These are phyloP conservation scores for Dasyurus viverrinus DNA, from an alignment of 2,113 vertebrate genomes.

Conservation along the genomic window DNA sequence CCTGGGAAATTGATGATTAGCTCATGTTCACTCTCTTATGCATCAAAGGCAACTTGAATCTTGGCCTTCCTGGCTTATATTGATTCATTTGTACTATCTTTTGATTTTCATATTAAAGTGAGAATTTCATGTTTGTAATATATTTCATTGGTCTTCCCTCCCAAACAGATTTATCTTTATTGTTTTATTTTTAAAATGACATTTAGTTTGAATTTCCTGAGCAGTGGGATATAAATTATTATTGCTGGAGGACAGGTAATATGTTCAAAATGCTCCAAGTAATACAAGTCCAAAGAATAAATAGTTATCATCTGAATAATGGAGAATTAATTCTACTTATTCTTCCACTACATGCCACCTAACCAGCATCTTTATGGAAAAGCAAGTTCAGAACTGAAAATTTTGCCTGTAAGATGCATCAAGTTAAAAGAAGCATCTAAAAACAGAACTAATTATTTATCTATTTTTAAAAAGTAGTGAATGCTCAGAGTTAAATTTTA, in stretches of 20 bases:
- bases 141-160: not conserved
- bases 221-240: not conserved
- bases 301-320: not conserved
- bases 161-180: not conserved
- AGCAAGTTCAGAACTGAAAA: not conserved
- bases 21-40: not conserved
- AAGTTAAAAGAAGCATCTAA: not conserved
- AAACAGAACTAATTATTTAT: not conserved
- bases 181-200: slow-evolving; percentile 8
- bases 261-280: not conserved
- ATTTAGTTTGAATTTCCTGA: slow-evolving; percentile 15
- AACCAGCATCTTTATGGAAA: not conserved
- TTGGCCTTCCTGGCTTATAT: not conserved
- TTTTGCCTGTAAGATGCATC: not conserved
- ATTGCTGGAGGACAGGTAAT: not conserved
- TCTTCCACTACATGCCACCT: not conserved
- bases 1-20: slow-evolving; percentile 6
- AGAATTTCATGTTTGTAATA: not conserved
- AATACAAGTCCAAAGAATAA: not conserved
- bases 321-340: not conserved
- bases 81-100: not conserved
- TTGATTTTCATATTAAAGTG: not conserved
- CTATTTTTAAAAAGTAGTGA: not conserved
- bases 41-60: not conserved
- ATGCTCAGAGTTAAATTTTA: not conserved